Evolutionary conservation across 23 tunicate genomes (phyloP).

Genomic region (Trididemnum clinides): DNA sequence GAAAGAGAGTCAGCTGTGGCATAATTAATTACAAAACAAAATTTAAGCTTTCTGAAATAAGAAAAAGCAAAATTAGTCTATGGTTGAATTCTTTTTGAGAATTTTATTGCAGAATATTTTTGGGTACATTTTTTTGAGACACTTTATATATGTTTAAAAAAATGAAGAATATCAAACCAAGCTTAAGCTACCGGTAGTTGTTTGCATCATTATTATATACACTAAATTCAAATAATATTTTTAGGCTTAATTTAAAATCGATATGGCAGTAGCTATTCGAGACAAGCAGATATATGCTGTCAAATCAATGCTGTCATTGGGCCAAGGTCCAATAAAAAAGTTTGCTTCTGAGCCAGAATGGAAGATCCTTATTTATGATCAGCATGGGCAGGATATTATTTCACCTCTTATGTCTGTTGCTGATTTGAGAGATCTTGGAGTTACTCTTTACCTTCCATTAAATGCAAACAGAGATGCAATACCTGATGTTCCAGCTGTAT

Average conservation of each 20-base stretch:
- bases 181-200: too few relatives aligned
- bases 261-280: constrained; percentile 65
- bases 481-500: constrained; percentile 92
- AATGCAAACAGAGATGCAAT: constrained; percentile 76
- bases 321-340: constrained; percentile 52
- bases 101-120: too few relatives aligned
- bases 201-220: too few relatives aligned
- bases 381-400: constrained; percentile 94
- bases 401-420: constrained; percentile 93
- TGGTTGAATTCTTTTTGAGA: too few relatives aligned
- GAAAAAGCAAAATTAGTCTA: too few relatives aligned
- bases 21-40: too few relatives aligned
- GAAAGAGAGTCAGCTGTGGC: too few relatives aligned
- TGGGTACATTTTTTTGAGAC: too few relatives aligned
- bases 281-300: constrained; percentile 72
- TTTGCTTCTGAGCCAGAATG: constrained; percentile 87
- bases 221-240: too few relatives aligned
- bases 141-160: too few relatives aligned
- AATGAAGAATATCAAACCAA: too few relatives aligned
- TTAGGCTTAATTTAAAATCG: background rate
- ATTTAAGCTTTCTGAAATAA: too few relatives aligned
- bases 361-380: constrained; percentile 95
- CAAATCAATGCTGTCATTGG: constrained; percentile 75
- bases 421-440: constrained; percentile 84
- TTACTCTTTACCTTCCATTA: constrained; percentile 78